These are phyloP conservation scores for Chaetoderma sp. DNA, from an alignment of 2,888 invertebrate species.

Conservation along the genomic window DNA sequence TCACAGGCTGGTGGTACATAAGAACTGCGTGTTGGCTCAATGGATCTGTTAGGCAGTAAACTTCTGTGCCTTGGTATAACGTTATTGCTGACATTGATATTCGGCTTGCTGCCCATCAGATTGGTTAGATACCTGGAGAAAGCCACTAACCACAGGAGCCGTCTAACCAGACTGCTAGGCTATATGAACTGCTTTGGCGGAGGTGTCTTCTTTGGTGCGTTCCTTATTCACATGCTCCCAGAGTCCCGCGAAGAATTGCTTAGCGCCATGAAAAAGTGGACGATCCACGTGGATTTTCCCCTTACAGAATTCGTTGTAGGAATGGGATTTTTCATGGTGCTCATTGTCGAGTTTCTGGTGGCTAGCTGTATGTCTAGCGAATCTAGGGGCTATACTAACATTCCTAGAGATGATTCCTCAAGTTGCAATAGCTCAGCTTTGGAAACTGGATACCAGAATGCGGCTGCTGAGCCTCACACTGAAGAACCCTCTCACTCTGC, in stretches of 20 bases:
- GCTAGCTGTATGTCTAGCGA: neutral
- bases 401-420: neutral
- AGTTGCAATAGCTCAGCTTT: slow-evolving; percentile 10
- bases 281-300: slow-evolving; percentile 45
- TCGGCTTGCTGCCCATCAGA: slow-evolving; percentile 34
- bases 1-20: no score
- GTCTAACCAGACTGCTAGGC: no score
- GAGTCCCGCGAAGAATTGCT: slow-evolving; percentile 62
- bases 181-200: slow-evolving; percentile 63
- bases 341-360: slow-evolving; percentile 50
- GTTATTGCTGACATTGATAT: slow-evolving; percentile 32
- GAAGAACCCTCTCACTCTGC: neutral
- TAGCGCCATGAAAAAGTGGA: slow-evolving; percentile 23
- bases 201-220: slow-evolving; percentile 69
- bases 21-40: no score
- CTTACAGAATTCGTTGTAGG: slow-evolving; percentile 58
- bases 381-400: neutral
- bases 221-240: slow-evolving; percentile 66
- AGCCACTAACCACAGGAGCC: no score
- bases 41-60: no score
- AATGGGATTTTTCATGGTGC: slow-evolving; percentile 61
- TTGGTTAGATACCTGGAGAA: slow-evolving; percentile 23
- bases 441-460: neutral
- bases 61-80: no score
- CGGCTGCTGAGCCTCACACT: neutral